Conservation (phyloP, 2,797 vertebrate genomes). For the Atherinosoma microstoma region DNA sequence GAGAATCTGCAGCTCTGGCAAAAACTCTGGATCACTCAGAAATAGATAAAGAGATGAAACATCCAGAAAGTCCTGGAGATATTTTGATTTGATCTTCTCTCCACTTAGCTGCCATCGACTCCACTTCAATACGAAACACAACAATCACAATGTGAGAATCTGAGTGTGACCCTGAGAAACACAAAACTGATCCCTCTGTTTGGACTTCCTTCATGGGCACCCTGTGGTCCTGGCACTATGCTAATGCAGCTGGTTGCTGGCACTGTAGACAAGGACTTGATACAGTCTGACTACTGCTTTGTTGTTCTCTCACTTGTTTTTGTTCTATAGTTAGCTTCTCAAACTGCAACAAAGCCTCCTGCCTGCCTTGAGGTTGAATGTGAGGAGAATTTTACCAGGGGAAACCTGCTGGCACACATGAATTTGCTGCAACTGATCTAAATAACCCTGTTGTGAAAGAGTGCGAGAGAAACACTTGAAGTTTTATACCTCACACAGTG, state of each 20-base stretch:
- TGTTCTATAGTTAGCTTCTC: conserved; percentile 72
- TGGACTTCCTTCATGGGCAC: conserved; percentile 69
- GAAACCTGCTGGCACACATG: conserved; percentile 67
- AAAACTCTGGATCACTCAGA: conserved; percentile 51
- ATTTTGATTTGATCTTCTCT: conserved; percentile 46
- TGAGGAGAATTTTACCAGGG: conserved; percentile 59
- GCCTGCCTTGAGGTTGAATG: conserved; percentile 64
- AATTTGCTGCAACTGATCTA: conserved; percentile 66
- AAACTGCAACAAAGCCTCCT: conserved; percentile 74
- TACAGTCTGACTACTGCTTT: conserved; percentile 80
- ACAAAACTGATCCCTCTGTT: conserved; percentile 53
- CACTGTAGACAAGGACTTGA: conserved; percentile 69
- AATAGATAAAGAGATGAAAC: conserved; percentile 61
- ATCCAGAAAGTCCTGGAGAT: conserved; percentile 34
- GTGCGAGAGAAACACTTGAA: conserved; percentile 53
- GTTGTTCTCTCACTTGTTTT: conserved; percentile 68
- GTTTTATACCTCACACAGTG: conserved; percentile 59
- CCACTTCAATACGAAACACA: conserved; percentile 45
- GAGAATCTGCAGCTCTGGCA: conserved; percentile 64
- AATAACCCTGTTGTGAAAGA: conserved; percentile 58
- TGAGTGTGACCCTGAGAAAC: conserved; percentile 63
- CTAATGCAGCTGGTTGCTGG: conserved; percentile 78
- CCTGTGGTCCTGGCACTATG: conserved; percentile 70
- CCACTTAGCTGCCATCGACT: conserved; percentile 22
- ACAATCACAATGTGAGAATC: conserved; percentile 49